phyloP scores from a whole-genome alignment of 1,140 invertebrate genomes.

The Anadara kagoshimensis region DNA sequence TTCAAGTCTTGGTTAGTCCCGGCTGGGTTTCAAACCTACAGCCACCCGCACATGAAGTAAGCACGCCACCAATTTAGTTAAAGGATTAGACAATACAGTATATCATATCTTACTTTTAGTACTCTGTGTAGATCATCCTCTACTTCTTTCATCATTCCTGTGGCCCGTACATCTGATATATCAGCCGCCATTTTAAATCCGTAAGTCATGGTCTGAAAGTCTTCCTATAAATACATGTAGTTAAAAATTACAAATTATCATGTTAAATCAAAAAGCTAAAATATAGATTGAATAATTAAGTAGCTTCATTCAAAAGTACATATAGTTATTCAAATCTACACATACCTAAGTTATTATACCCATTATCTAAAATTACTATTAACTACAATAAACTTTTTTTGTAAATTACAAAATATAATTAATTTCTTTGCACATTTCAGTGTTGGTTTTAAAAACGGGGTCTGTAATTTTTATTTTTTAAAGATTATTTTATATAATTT shows the following conservation, averaged over 20 bases:
- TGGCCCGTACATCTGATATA: conserved; percentile 87
- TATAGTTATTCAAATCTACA: conserved; percentile 19
- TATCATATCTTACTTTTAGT: conserved; percentile 52
- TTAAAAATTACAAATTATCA: neutral
- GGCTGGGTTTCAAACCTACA: no score
- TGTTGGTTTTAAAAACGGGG: no score
- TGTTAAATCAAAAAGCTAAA: conserved; percentile 4
- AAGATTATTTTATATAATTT: no score
- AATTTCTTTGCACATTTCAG: no score
- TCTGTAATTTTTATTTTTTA: no score
- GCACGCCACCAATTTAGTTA: neutral
- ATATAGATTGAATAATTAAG: neutral
- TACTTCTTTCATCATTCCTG: conserved; percentile 89
- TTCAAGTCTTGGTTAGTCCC: no score
- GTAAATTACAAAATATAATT: neutral
- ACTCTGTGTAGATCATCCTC: conserved; percentile 90
- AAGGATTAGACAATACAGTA: neutral
- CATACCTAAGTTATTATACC: no score
- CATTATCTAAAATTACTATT: neutral
- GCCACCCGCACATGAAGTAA: no score
- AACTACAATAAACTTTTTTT: neutral
- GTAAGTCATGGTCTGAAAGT: conserved; percentile 93
- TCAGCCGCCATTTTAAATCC: conserved; percentile 91
- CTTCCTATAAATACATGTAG: conserved; percentile 82
- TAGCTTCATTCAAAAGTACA: neutral